A percentile compares a stretch with the other conserved stretches of the same genome.
Evolutionary conservation across 2,797 vertebrate species (phyloP).

Genomic region (Jordanella pulchra): DNA sequence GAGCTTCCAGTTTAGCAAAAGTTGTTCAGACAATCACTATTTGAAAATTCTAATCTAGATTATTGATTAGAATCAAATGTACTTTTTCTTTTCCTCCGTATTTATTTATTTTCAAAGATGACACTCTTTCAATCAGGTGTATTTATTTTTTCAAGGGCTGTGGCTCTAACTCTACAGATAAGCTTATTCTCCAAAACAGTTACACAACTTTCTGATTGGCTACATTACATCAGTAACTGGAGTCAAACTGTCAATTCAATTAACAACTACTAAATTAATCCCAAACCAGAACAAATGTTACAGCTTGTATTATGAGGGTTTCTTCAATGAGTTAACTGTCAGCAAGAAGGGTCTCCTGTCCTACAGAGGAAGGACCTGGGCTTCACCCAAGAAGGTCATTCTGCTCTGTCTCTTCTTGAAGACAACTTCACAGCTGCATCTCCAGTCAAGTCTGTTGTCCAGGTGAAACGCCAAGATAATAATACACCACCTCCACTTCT

Average conservation of each 20-base stretch:
- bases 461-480: neutral
- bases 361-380: no score
- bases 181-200: neutral
- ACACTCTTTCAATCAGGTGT: neutral
- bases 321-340: no score
- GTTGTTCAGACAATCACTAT: neutral
- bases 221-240: neutral
- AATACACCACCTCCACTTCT: neutral
- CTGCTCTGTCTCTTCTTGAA: neutral
- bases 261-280: no score
- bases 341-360: no score
- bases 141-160: neutral
- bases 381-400: no score
- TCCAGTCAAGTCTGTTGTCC: neutral
- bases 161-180: neutral
- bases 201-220: neutral
- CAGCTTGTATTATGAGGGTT: no score
- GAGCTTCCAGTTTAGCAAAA: neutral
- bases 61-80: no score
- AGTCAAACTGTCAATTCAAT: conserved; percentile 4
- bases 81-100: no score
- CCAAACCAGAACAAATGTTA: no score
- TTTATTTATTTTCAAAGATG: no score
- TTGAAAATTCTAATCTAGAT: no score
- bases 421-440: neutral